Base-by-base conservation (phyloP, 2,888 invertebrate species). In the Kryphioiulus occultus region DNA sequence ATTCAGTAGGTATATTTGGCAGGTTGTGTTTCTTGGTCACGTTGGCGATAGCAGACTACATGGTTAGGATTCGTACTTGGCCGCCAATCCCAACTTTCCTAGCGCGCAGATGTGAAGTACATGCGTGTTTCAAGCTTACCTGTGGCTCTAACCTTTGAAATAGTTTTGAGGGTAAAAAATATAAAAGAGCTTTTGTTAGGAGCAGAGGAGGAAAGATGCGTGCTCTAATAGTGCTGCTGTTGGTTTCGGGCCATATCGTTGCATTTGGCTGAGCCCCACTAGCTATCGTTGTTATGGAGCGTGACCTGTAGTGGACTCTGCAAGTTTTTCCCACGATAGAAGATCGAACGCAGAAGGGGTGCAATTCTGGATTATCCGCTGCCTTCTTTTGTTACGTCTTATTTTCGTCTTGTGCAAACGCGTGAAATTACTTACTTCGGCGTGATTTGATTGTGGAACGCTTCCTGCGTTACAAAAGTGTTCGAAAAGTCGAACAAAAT, bases 101-200 rank as follows among this genome's bases (percentile, higher is more conserved):
- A 26, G 26, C 17, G 26, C n/a, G 3, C 7, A 68, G 68, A 26
- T 10, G 26, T 26, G 26, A n/a, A 10, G 26, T 26, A 68, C 68
- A 68, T 68, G 68, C 68, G 68, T 26, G 26, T 1, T 26, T 68
- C 26, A 26, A 12, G 9, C 12, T 68, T 68, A 68, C 68, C 68
- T 68, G 68, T 68, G 68, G 68, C 68, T 68, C 68, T 68, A 68
- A 68, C 26, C 68, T 68, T 68, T 68, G 68, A 68, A 68, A 68
- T 68, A 68, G 68, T 68, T 68, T 68, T 68, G 68, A 26, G 68
- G 68, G 68, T 26, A 68, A 68, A 68, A 68, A 68, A 68, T 26
- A 68, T 68, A 68, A 68, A 68, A 59, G 59, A 68, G 26, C 68
- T 68, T 68, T 68, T 68, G 68, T 68, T 68, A 68, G 1, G 12